Base-by-base conservation (phyloP, 2,888 invertebrate genomes). In the Habrosyne pyritoides region DNA sequence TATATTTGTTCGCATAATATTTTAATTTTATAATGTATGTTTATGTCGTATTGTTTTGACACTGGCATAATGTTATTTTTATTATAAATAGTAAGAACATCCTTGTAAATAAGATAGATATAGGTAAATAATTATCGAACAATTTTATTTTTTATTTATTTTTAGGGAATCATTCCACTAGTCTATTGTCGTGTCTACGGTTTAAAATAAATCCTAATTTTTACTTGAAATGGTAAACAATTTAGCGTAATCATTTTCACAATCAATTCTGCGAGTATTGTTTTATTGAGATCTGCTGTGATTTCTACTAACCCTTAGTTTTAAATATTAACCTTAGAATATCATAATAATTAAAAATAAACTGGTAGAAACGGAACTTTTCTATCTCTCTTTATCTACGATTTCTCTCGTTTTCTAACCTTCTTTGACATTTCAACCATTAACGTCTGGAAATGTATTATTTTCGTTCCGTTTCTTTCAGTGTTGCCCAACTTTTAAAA, bases 231-330 rank as follows among this genome's bases (percentile, higher is more conserved):
- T 68, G 59, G 61, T 70, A 69, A 59, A 47, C 62, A 57, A 24
- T 66, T 56, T 67, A 63, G 69, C 64, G 68, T 71, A 70, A 68
- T 66, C 61, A 56, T 60, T 67, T 72, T 75, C 72, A 69, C 76
- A 75, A 71, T 60, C 53, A 63, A 55, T 59, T 60, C 60, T 59
- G 50, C 63, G 64, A 63, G 56, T 61, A 60, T 54, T 66, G 67
- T 69, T 73, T 65, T 70, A 76, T 79, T 79, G 79, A 81, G 75
- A 79, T 83, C 83, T 83, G 78, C 88, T 89, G 89, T 89, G 89
- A 89, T 89, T 87, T 84, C 85, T 83, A 80, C 78, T 84, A 83
- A 81, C 71, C 57, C 18, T 50, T 54, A 54, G 36, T 28, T 50
- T 50, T 46, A 28, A 54, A 46, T 46, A 46, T 21, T 46, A 49